phyloP scores from a whole-genome alignment of 2,797 vertebrate species.

The Botia kubotai region DNA sequence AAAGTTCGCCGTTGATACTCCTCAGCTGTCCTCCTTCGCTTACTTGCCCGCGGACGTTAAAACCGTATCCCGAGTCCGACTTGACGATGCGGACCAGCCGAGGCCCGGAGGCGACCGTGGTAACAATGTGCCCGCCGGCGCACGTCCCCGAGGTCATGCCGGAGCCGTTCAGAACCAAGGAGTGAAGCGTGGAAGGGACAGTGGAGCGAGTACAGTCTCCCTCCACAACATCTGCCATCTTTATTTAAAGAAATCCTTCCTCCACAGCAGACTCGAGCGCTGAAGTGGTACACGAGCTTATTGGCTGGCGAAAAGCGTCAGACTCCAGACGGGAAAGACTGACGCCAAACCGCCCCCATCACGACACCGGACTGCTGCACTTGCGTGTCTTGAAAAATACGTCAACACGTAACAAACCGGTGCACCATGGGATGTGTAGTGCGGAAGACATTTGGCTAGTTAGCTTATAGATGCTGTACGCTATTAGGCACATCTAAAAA shows the following conservation, averaged over 20 bases:
- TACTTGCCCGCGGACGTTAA: constrained; percentile 96
- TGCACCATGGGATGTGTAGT: constrained; percentile 62
- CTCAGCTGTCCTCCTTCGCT: constrained; percentile 95
- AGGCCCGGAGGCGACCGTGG: constrained; percentile 83
- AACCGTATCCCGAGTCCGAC: constrained; percentile 94
- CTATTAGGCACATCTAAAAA: no score
- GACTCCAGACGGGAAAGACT: constrained; percentile 46
- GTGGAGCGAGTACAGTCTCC: constrained; percentile 78
- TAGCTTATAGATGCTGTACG: background rate
- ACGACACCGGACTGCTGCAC: constrained; percentile 49
- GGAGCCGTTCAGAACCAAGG: constrained; percentile 77
- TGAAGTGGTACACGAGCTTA: constrained; percentile 58
- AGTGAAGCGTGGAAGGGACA: constrained; percentile 67
- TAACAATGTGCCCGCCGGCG: constrained; percentile 66
- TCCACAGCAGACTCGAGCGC: constrained; percentile 57
- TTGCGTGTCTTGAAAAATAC: constrained; percentile 49
- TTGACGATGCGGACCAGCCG: constrained; percentile 93
- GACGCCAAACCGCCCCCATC: constrained; percentile 62
- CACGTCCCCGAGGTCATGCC: constrained; percentile 74
- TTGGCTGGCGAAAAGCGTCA: constrained; percentile 48
- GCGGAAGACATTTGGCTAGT: background rate
- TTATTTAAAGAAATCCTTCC: constrained; percentile 53
- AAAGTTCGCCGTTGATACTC: constrained; percentile 97
- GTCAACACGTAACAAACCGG: constrained; percentile 50
- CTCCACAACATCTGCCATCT: constrained; percentile 92